Evolutionary conservation across 2,797 vertebrate species (phyloP), one percentile per base, ranked within the genome.

Genomic region (Tokudaia tokunoshimensis): DNA sequence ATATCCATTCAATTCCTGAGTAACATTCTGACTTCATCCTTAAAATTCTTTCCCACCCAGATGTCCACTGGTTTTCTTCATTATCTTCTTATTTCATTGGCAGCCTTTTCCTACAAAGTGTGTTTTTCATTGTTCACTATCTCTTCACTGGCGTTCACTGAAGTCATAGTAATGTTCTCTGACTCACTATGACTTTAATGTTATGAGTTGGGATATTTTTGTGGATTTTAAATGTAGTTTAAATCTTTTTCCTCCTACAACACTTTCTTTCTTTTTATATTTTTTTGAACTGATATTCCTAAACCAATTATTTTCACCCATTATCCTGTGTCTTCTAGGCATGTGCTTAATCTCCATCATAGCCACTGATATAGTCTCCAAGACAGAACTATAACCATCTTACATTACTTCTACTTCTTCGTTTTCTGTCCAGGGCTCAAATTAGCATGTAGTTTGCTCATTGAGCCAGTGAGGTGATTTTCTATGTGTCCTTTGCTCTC

Each of bases 11-110:
- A 83, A 4, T 80, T 29, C 86, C 24, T 65, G 1, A 72, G 57
- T 72, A 0, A 20, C 50, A 67, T 83, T 81, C 37, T 93, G 29
- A 81, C 29, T 12, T 81, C 75, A 80, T 70, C 7, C 19, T 97
- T 79, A 9, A 94, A 94, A 94, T 17, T 44, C 0, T 90, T 86
- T 87, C 13, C 12, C 72, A 89, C 26, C 4, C 29, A 63, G n/a
- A 17, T 13, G 82, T 92, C 65, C 59, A 9, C 6, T 84, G 0
- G 4, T 5, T 75, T 41, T 79, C n/a, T 81, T 95, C 5, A 65
- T 95, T 65, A 78, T 85, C 94, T 85, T 82, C n/a, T 50, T 85
- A 63, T 7, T 67, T 92, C 17, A 74, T 2, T 78, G 86, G 67
- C 15, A 41, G 52, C 17, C 37, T n/a, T 2, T 85, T 72, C 6